These are phyloP conservation scores for Lochmaea capreae DNA, from an alignment of 2,888 invertebrate species.

Conservation along the genomic window DNA sequence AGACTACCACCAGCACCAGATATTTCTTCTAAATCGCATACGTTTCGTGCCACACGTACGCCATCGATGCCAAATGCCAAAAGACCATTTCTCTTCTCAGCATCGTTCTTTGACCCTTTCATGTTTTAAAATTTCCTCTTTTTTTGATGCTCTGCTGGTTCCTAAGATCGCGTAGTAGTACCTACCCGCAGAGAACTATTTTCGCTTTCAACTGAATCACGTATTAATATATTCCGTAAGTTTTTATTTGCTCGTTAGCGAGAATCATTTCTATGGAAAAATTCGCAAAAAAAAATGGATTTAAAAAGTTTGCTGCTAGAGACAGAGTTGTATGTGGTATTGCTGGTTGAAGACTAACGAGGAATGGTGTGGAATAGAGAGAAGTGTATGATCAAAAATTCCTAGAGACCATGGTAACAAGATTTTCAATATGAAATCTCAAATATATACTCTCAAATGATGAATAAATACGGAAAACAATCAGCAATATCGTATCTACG, in stretches of 20 bases:
- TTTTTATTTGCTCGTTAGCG: neutral
- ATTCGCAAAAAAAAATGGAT: neutral
- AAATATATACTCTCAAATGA: too few species aligned
- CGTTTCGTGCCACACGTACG: neutral
- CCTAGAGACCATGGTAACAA: too few species aligned
- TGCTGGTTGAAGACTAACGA: neutral
- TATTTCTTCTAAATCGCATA: neutral
- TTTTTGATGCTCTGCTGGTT: neutral
- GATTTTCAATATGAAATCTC: too few species aligned
- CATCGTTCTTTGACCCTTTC: neutral
- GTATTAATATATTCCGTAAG: neutral
- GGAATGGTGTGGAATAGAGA: too few species aligned
- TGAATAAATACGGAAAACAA: too few species aligned
- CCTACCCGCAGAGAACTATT: neutral
- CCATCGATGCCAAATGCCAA: neutral
- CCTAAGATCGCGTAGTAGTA: neutral
- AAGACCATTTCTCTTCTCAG: neutral
- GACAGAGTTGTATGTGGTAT: neutral
- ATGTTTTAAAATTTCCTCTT: neutral
- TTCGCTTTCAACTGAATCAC: neutral
- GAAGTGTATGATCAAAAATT: too few species aligned
- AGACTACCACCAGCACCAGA: neutral
- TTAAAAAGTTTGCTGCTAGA: neutral
- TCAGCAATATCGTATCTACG: too few species aligned
- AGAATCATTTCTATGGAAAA: constrained; percentile 3